Percentiles rank a stretch among this genome's conserved stretches.
Conservation (phyloP, 2,113 vertebrate genomes). For the Neolamprologus falcicula region DNA sequence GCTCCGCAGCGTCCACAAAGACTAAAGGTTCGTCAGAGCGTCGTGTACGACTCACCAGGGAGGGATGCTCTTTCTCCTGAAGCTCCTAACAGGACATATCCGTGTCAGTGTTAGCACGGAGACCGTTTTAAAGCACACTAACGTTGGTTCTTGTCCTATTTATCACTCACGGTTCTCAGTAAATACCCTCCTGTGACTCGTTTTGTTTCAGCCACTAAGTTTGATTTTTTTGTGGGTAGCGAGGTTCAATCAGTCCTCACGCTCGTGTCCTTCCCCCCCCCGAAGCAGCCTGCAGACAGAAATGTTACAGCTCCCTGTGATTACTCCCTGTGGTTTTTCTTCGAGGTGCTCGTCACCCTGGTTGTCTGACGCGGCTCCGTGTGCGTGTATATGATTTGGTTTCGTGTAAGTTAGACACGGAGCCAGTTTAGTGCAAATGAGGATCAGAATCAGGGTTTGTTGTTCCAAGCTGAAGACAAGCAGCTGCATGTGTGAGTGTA, state of each 20-base stretch:
- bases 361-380: not conserved
- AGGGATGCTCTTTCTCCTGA: not conserved
- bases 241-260: not conserved
- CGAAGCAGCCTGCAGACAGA: not conserved
- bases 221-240: not conserved
- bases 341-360: not conserved
- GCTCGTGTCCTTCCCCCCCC: not conserved
- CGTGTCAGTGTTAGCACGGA: not conserved
- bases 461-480: not conserved
- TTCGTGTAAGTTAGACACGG: not conserved
- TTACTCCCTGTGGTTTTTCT: not conserved
- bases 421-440: not conserved
- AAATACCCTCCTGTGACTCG: not conserved
- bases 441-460: not conserved
- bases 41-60: not conserved
- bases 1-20: not conserved
- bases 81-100: slow-evolving; percentile 2
- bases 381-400: not conserved
- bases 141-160: not conserved
- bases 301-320: not conserved
- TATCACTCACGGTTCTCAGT: not conserved
- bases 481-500: not conserved
- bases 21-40: not conserved
- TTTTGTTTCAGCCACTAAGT: not conserved
- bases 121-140: not conserved